Base-by-base conservation (phyloP, 2,113 vertebrate genomes). In the Egretta garzetta region DNA sequence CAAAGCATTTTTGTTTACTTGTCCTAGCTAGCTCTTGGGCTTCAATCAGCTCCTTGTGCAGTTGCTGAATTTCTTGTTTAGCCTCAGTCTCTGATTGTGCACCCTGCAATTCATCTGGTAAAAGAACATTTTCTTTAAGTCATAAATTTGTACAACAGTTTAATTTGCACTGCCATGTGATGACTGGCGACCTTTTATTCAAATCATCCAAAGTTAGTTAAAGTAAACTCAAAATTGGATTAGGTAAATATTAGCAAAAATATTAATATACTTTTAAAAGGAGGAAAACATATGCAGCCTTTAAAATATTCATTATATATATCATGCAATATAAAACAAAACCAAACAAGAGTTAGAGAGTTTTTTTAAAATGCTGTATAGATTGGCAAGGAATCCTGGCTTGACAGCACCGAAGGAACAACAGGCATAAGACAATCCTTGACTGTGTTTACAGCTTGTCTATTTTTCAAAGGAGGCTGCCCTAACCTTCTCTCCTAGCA, bases 21-120 rank as follows among this genome's bases (percentile, higher is more conserved):
- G 98, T 98, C 98, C 99, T 99, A 98, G 99, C 99, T 97, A 99
- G 98, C 79, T 99, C 99, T 98, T 99, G 99, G 93, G 99, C 99
- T 97, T 99, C 99, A 87, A 99, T 97, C 93, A 99, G 98, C 91
- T 99, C 99, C 95, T 98, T 98, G 97, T 99, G 99, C 96, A 99
- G 98, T 41, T 99, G 98, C 90, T 99, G 98, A 98, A 99, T 99
- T 97, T 99, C 99, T 98, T 99, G 99, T 94, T 99, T 99, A 85
- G 99, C 98, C 97, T 99, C 99, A 94, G 98, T 98, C 97, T 99
- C 99, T 94, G 99, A 98, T 90, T 99, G 98, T 32, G 98, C 98
- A 96, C 98, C 98, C 96, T 98, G 98, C 84, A 99, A 97, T 97
- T 99, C 99, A 97, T 99, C 99, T 99, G 97, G 94, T 92, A 98